Conservation (phyloP, 2,113 vertebrate genomes). For the Anarhynchus alexandrinus region DNA sequence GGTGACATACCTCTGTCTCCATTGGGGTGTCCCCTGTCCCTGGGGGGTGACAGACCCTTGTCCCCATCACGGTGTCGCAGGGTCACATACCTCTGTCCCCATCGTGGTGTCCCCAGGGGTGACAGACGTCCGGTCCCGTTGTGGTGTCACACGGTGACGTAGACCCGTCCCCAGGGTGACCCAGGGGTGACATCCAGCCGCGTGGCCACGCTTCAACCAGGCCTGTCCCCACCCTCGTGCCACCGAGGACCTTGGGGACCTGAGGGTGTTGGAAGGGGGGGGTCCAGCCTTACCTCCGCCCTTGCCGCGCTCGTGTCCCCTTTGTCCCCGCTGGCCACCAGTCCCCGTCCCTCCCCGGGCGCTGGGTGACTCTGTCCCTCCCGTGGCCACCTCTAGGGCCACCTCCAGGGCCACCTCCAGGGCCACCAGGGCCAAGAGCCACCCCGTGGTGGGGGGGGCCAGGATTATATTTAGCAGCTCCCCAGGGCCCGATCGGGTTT, state of each 20-base stretch:
- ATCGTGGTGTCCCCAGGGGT: background rate
- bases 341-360: background rate
- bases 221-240: background rate
- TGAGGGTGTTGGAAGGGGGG: too few relatives aligned
- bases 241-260: background rate
- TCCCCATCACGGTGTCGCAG: background rate
- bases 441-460: background rate
- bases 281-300: background rate
- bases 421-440: background rate
- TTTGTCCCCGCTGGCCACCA: background rate
- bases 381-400: background rate
- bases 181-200: background rate
- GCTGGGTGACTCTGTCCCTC: background rate
- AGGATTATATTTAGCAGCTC: background rate
- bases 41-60: background rate
- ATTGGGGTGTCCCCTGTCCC: background rate
- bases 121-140: background rate
- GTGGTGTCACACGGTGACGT: accelerated
- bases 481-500: background rate
- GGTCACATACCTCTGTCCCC: background rate
- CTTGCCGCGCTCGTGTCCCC: background rate
- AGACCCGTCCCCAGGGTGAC: background rate
- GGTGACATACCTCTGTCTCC: background rate
- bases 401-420: background rate
- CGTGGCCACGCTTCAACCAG: accelerated